Conservation (phyloP, 2,113 vertebrate species). For the Barbus barbus region DNA sequence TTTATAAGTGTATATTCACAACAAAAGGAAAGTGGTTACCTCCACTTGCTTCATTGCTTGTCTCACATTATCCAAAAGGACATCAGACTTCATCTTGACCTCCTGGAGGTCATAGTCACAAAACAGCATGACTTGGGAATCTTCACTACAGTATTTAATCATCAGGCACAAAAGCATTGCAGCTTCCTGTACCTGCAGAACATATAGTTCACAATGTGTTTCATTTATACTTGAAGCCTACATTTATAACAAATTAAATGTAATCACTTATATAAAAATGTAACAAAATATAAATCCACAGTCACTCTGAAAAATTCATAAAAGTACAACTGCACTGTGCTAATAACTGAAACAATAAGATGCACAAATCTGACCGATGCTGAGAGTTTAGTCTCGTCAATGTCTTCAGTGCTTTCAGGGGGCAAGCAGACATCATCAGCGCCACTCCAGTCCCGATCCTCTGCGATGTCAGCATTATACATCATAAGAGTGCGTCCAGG, state of each 20-base stretch:
- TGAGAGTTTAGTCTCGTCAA: conserved; percentile 10
- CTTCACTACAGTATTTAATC: conserved; percentile 73
- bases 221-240: background rate
- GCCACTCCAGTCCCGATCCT: accelerated
- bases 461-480: accelerated
- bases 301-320: background rate
- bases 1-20: background rate
- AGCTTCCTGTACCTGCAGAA: conserved; percentile 65
- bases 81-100: conserved; percentile 62
- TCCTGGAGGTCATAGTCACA: accelerated
- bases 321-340: no score
- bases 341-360: background rate
- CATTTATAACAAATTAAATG: background rate
- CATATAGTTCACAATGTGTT: background rate
- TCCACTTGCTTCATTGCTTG: conserved; percentile 57
- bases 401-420: conserved; percentile 12
- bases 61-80: conserved; percentile 77
- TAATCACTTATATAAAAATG: background rate
- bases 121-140: conserved; percentile 62
- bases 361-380: conserved; percentile 62
- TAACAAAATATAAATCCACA: background rate
- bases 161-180: conserved; percentile 76
- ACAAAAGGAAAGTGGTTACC: conserved; percentile 62
- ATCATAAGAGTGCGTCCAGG: conserved; percentile 81
- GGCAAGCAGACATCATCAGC: conserved; percentile 68